Base-by-base conservation (phyloP, 2,888 invertebrate genomes). In the Anarsia innoxiella region DNA sequence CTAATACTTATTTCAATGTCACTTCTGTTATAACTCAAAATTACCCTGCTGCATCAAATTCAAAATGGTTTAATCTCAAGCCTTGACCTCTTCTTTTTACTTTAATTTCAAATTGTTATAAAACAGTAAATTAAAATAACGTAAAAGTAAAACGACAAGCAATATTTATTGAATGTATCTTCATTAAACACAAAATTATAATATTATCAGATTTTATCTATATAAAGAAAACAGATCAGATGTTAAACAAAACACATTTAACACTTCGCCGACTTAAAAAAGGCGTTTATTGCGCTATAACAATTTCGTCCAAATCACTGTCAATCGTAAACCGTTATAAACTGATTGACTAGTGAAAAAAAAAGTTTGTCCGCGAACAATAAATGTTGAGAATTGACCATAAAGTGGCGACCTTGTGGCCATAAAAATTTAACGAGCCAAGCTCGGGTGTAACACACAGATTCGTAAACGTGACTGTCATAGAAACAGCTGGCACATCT, bases 361-460 rank as follows among this genome's bases (percentile, higher is more conserved):
- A 76, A 78, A 78, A 75, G 61, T 69, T 67, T 54, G 72, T 65
- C 69, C 60, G 72, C 71, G 67, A 80, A 83, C 83, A 82, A 83
- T 83, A 78, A 82, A 77, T 71, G 73, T 71, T 74, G 66, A 74
- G 83, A 74, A 86, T 82, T 82, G 84, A 83, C 84, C 85, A 84
- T 86, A 86, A 86, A 86, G 68, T 67, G 75, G 66, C 80, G 86
- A 86, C 86, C 86, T 86, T 86, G 86, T 53, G 75, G 84, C 72
- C 71, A 84, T 86, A 86, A 86, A 86, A 85, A 79, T 84, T 86
- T 86, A 85, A 86, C 85, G 82, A 84, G 75, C 70, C n/a, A n/a
- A n/a, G 60, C 67, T 69, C 67, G 59, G 67, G 56, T 69, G 66
- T 75, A 75, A 67, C 72, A 74, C 62, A 66, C 67, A 67, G 75